phyloP scores from a whole-genome alignment of 1,140 invertebrate species.

The Panagrolaimus sp. region DNA sequence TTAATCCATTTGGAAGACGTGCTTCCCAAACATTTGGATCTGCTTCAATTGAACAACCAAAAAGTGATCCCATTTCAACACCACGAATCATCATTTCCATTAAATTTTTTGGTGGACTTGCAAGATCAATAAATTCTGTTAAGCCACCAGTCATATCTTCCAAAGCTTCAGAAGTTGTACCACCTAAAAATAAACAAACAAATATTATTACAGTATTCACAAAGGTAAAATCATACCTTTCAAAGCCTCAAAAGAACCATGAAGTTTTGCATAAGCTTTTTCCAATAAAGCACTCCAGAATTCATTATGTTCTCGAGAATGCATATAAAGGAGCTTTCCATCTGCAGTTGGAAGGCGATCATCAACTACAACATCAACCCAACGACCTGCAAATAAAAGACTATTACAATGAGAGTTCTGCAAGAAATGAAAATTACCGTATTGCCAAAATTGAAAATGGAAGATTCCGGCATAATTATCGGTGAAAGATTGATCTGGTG shows the following conservation, averaged over 20 bases:
- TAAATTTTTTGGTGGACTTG: slow-evolving; percentile 71
- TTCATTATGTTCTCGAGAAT: slow-evolving; percentile 72
- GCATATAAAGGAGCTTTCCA: slow-evolving; percentile 70
- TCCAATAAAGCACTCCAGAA: slow-evolving; percentile 76
- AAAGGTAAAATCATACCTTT: too few relatives aligned
- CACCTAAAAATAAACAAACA: too few relatives aligned
- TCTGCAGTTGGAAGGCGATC: slow-evolving; percentile 74
- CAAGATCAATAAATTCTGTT: slow-evolving; percentile 86
- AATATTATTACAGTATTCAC: too few relatives aligned
- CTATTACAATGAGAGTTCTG: too few relatives aligned
- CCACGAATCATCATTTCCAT: slow-evolving; percentile 64
- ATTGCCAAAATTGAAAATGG: slow-evolving; percentile 60
- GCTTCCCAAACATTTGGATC: slow-evolving; percentile 69
- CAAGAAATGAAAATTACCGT: too few relatives aligned
- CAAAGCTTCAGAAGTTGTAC: slow-evolving; percentile 87
- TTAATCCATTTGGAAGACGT: slow-evolving; percentile 79
- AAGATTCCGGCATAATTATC: slow-evolving; percentile 63
- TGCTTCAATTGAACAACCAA: slow-evolving; percentile 77
- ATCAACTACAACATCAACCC: slow-evolving; percentile 73
- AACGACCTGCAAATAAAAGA: too few relatives aligned
- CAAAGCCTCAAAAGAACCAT: slow-evolving; percentile 92
- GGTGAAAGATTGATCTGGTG: slow-evolving; percentile 86
- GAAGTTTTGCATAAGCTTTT: slow-evolving; percentile 82
- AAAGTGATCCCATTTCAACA: slow-evolving; percentile 59
- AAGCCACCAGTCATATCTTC: slow-evolving; percentile 98